These are phyloP conservation scores for Phylloscopus trochiloides DNA, from an alignment of 2,113 vertebrate genomes.

Conservation along the genomic window DNA sequence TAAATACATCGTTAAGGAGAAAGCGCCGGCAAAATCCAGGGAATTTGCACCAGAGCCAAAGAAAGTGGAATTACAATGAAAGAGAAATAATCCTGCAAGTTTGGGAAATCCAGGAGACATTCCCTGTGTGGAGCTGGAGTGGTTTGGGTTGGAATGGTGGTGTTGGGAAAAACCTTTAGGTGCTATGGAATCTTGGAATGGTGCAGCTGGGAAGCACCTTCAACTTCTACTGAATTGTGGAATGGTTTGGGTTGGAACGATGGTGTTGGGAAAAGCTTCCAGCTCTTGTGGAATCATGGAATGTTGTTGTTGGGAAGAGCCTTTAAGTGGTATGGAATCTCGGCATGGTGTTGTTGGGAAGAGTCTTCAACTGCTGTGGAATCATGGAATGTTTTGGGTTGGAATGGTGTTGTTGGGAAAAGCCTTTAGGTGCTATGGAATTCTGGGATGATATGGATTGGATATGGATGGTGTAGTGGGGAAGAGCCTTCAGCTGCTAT, in stretches of 20 bases:
- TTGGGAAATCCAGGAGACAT: not conserved
- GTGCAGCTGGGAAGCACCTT: not conserved
- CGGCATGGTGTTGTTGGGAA: not conserved
- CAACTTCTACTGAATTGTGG: accelerated
- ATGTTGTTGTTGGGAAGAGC: not conserved
- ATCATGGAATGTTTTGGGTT: not conserved
- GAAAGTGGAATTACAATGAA: not conserved
- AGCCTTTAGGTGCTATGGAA: accelerated
- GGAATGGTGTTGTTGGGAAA: not conserved
- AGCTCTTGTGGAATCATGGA: accelerated
- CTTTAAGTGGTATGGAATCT: accelerated
- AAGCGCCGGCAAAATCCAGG: slow-evolving; percentile 27
- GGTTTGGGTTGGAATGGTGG: not conserved
- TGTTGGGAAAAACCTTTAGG: accelerated
- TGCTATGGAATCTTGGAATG: not conserved
- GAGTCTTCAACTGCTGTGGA: not conserved
- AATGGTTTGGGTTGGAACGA: not conserved
- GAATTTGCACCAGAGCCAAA: not conserved
- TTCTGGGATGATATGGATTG: not conserved
- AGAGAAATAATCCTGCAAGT: not conserved
- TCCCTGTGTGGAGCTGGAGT: accelerated
- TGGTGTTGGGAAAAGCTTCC: not conserved
- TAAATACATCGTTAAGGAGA: slow-evolving; percentile 62
- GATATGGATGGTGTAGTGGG: not conserved
- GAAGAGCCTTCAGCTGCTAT: not conserved